These are phyloP conservation scores for Antheraea pernyi DNA, from an alignment of 1,140 invertebrate genomes.

Conservation along the genomic window DNA sequence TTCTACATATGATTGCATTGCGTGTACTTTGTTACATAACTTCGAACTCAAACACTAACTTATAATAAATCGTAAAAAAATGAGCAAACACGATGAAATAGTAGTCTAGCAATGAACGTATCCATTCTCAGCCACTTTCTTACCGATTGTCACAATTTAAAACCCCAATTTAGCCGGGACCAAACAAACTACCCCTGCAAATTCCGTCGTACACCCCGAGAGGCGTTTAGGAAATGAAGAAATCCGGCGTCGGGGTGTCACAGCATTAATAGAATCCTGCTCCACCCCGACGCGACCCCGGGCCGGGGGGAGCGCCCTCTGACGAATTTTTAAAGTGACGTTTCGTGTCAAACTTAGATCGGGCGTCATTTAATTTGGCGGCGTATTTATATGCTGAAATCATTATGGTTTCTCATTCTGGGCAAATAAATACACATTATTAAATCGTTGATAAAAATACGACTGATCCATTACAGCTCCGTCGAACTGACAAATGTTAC, in stretches of 20 bases:
- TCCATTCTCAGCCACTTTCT: not conserved
- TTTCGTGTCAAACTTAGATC: constrained; percentile 11
- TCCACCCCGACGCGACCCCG: constrained; percentile 30
- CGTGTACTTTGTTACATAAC: too few relatives aligned
- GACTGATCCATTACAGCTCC: too few relatives aligned
- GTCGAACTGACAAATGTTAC: too few relatives aligned
- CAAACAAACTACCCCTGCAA: constrained; percentile 12
- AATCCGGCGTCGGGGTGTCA: constrained; percentile 45
- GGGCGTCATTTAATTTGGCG: constrained; percentile 8
- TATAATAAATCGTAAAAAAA: not conserved
- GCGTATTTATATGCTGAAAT: not conserved
- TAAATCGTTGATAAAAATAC: too few relatives aligned
- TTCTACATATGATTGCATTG: too few relatives aligned
- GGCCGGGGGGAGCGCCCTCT: not conserved
- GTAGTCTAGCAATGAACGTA: not conserved
- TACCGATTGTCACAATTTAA: constrained; percentile 8
- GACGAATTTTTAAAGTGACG: constrained; percentile 8
- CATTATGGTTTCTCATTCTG: not conserved
- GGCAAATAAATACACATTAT: too few relatives aligned
- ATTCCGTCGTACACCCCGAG: constrained; percentile 22
- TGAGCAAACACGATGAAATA: not conserved
- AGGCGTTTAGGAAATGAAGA: constrained; percentile 55
- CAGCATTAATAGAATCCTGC: constrained; percentile 56
- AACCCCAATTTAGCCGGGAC: constrained; percentile 9
- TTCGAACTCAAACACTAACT: too few relatives aligned